These are phyloP conservation scores for Plusia festucae DNA, from an alignment of 2,888 invertebrate species.

Conservation along the genomic window DNA sequence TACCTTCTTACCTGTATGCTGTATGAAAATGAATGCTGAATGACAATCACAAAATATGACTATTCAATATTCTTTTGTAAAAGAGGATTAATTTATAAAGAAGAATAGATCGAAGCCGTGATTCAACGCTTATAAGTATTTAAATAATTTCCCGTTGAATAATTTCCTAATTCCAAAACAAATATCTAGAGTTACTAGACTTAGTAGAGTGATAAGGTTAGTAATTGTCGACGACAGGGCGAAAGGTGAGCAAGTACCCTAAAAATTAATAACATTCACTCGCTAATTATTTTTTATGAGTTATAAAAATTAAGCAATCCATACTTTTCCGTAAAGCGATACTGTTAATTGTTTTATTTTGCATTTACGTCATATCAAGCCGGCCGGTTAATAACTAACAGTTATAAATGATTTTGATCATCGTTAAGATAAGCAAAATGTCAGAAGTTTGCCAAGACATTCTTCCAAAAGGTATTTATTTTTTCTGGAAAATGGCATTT, in stretches of 20 bases:
- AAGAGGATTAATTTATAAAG: too few species aligned
- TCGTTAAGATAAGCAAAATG: conserved; percentile 53
- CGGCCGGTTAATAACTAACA: conserved; percentile 30
- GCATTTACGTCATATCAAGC: conserved; percentile 37
- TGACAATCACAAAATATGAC: too few species aligned
- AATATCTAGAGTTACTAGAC: too few species aligned
- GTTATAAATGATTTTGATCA: conserved; percentile 51
- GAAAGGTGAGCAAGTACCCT: conserved; percentile 17
- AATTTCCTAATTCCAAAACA: too few species aligned
- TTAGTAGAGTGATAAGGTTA: background rate
- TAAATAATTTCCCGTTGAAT: too few species aligned
- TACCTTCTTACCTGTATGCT: too few species aligned
- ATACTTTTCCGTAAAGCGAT: conserved; percentile 47
- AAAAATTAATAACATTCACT: conserved; percentile 21
- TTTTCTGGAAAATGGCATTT: too few species aligned
- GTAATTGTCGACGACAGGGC: background rate
- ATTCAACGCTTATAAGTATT: too few species aligned
- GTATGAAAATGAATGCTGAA: too few species aligned
- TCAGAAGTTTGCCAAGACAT: conserved; percentile 30
- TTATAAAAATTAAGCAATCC: conserved; percentile 46
- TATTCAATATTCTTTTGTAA: too few species aligned
- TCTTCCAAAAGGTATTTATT: background rate
- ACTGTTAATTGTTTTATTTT: conserved; percentile 40
- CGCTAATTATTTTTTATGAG: conserved; percentile 50
- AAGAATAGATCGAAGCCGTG: too few species aligned